Conservation (phyloP, 2,888 invertebrate species). For the Hydraecia micacea region DNA sequence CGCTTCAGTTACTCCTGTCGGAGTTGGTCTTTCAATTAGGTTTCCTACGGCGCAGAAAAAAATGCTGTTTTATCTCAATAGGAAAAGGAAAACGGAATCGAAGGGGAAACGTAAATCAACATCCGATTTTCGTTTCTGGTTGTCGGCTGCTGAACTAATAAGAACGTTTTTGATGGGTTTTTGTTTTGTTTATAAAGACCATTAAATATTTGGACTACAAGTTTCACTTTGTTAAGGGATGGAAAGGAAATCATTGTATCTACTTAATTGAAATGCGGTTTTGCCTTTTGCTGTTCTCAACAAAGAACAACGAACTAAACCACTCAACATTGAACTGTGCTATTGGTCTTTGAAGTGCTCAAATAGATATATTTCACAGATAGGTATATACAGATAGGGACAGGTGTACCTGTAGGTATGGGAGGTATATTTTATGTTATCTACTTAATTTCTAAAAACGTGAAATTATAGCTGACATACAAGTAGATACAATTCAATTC, state of each 20-base stretch:
- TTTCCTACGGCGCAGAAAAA: conserved; percentile 30
- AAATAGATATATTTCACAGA: not conserved
- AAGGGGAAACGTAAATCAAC: conserved; percentile 55
- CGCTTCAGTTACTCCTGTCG: conserved; percentile 27
- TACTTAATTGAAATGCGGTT: not conserved
- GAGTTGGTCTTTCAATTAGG: conserved; percentile 48
- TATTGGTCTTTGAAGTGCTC: not conserved
- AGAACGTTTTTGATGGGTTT: not conserved
- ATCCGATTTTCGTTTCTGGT: conserved; percentile 56
- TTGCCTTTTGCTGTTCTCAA: not conserved
- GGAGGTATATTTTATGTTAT: not conserved
- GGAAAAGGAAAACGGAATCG: conserved; percentile 55
- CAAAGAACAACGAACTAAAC: not conserved
- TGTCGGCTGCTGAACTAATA: conserved; percentile 32
- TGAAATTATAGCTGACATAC: not conserved
- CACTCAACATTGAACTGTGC: not conserved
- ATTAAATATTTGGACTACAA: not conserved
- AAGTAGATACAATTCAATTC: not conserved
- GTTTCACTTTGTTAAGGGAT: not conserved
- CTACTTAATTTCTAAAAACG: not conserved
- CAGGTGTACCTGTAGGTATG: no score
- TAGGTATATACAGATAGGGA: not conserved
- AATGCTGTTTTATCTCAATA: conserved; percentile 58
- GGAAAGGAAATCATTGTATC: not conserved
- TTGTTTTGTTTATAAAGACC: conserved; percentile 2